Evolutionary conservation across 35 echinoderm and acorn worm genomes (phyloP), one percentile per base, ranked within the genome.

Genomic region (Ophiothrix spiculata): DNA sequence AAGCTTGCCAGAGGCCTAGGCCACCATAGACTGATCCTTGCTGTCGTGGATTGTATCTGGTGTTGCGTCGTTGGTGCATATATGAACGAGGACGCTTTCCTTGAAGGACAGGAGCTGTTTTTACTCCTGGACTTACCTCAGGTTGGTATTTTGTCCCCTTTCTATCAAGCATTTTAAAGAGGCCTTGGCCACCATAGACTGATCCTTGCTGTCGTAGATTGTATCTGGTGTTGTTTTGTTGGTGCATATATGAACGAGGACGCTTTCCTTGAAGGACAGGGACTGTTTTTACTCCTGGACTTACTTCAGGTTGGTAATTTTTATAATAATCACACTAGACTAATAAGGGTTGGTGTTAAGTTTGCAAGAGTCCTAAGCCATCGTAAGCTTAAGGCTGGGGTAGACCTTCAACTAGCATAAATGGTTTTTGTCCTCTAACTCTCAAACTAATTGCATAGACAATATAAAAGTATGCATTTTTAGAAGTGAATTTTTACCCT

Each of bases 161-260:
- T n/a, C n/a, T n/a, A n/a, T n/a, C n/a, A n/a, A n/a, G n/a, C n/a
- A n/a, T n/a, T 92, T 74, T 77, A 15, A 15, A 6, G 25, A 12
- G 60, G 60, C 3, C 60, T 69, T 4, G 60, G 60, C 25, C 60
- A 69, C 29, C 60, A 69, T n/a, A 69, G 60, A 69, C 60, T 69
- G 16, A 10, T 69, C 8, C 80, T 97, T 4, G 92, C 96, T 45
- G 84, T 89, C 11, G 86, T 99, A 17, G 96, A 93, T 39, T 80
- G 80, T 32, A 92, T 99, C 40, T 99, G 96, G 96, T 99, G 88
- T 49, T 94, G 91, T 80, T 89, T 99, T 32, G 82, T 99, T 38
- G 96, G 89, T 35, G 89, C 88, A 31, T 87, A 87, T 82, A 86
- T 99, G 36, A 99, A 94, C 81, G 96, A 99, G 79, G 96, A 99